Evolutionary conservation across 1,140 invertebrate genomes (phyloP), one percentile per base, ranked within the genome.

Genomic region (Dreissena polymorpha): DNA sequence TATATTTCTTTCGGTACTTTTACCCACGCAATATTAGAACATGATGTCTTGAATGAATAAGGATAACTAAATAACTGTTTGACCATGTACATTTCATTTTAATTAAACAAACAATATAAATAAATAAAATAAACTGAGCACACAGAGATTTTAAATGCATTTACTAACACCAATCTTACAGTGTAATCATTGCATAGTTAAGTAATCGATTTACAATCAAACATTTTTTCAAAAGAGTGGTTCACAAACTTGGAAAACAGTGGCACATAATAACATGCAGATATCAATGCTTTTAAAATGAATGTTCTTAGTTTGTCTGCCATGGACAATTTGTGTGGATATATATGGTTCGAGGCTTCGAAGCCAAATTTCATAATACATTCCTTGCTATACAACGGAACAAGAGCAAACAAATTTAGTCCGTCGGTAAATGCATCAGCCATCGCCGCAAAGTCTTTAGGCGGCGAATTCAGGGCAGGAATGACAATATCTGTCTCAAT

Each of bases 401-500:
- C 65, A 71, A 7, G n/a, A 16, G 51, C 18, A 16, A 76, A 23
- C 12, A 55, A 27, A 23, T 29, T 82, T 18, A 63, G 23, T 7
- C 87, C 87, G 53, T 87, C 76, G 8, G 73, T 81, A 49, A 86
- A 84, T 21, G 87, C 88, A 13, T 86, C 60, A 10, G 84, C 82
- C 88, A 89, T 87, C 21, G 51, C 69, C 49, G 84, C 57, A 82
- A 88, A 88, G 0, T 87, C 55, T 51, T 27, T 0, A 13, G 87
- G 88, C 14, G 86, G 88, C 49, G 86, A 64, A 0, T 64, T 23
- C 14, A 89, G 55, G 27, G 85, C 71, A 39, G 86, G 87, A 27
- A 86, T 74, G 0, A 89, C 16, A 74, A 88, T 50, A 21, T 85
- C 50, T 8, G 64, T 23, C 78, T 88, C 85, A 67, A 89, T 88